Evolutionary conservation across 2,888 invertebrate genomes (phyloP).

Genomic region (Papilio demoleus): DNA sequence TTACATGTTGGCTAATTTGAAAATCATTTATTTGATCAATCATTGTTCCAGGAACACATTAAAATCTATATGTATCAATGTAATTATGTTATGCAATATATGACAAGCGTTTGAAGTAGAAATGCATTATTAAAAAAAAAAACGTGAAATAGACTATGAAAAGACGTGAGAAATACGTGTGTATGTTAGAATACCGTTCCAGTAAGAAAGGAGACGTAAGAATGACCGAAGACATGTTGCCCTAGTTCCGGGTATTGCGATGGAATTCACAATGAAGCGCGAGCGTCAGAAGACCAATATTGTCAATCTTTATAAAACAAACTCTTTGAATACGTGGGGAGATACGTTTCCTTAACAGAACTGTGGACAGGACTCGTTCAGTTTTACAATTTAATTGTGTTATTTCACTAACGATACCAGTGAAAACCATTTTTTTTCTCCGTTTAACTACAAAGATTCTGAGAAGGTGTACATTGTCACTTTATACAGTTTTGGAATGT

Average conservation of each 20-base stretch:
- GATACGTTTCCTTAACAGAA: background rate
- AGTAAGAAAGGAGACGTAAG: slow-evolving; percentile 8
- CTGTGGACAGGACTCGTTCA: too few relatives aligned
- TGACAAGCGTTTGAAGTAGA: background rate
- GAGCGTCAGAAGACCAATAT: slow-evolving; percentile 13
- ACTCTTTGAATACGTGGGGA: background rate
- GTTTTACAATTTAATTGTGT: too few relatives aligned
- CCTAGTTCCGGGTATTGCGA: slow-evolving; percentile 20
- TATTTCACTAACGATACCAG: background rate
- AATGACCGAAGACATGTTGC: slow-evolving; percentile 11
- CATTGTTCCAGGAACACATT: background rate
- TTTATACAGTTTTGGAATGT: too few relatives aligned
- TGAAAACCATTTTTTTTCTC: too few relatives aligned
- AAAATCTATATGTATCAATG: background rate
- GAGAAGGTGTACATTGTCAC: too few relatives aligned
- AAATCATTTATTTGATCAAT: background rate
- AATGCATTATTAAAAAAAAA: background rate
- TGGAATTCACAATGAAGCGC: slow-evolving; percentile 19
- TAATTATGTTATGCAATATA: background rate
- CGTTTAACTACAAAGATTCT: too few relatives aligned
- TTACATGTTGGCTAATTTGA: background rate
- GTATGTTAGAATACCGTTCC: background rate
- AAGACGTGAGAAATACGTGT: too few relatives aligned
- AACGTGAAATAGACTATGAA: too few relatives aligned
- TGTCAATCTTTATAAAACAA: slow-evolving; percentile 31